phyloP scores from a whole-genome alignment of 1,140 invertebrate species.

The Eurosta solidaginis region DNA sequence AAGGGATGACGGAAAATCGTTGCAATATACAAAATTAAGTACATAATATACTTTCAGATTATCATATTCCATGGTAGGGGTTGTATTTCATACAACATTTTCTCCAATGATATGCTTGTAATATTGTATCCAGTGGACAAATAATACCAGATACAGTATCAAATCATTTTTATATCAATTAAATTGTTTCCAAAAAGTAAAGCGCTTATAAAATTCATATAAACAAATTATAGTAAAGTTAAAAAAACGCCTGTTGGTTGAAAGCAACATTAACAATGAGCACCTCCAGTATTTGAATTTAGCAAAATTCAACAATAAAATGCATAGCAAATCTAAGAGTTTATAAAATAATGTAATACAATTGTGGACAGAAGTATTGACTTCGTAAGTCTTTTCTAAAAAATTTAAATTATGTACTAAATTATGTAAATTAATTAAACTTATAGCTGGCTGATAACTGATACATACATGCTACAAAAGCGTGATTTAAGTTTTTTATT shows the following conservation, averaged over 20 bases:
- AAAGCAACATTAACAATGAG: background rate
- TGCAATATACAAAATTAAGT: too few relatives aligned
- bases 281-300: background rate
- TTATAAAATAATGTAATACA: background rate
- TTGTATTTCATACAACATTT: too few relatives aligned
- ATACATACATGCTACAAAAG: too few relatives aligned
- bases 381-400: background rate
- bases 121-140: too few relatives aligned
- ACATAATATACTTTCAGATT: too few relatives aligned
- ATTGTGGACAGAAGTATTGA: background rate
- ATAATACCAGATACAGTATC: too few relatives aligned
- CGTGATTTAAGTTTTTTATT: conserved; percentile 5
- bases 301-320: background rate
- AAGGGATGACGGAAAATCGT: too few relatives aligned
- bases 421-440: background rate
- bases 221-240: background rate
- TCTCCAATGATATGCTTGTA: too few relatives aligned
- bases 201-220: background rate
- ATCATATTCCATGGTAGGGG: too few relatives aligned
- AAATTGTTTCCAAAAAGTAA: background rate
- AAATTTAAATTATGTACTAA: background rate
- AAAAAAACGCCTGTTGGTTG: background rate
- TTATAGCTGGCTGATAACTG: background rate
- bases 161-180: too few relatives aligned
- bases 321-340: conserved; percentile 8